Percentiles rank a stretch among this genome's conserved stretches.
phyloP scores from a whole-genome alignment of 2,888 invertebrate species.

The Phyllotreta striolata region DNA sequence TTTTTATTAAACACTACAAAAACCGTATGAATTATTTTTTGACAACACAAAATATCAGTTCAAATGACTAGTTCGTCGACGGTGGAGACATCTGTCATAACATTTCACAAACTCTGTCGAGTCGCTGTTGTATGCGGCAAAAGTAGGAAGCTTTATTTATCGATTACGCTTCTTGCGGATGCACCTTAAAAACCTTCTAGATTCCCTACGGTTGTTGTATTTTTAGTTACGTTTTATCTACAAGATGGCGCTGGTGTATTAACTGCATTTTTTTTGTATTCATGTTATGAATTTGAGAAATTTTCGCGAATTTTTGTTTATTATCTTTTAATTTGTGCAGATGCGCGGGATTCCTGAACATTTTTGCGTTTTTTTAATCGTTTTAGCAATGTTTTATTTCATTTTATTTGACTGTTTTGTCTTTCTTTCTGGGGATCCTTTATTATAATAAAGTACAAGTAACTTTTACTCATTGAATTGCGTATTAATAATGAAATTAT shows the following conservation, averaged over 20 bases:
- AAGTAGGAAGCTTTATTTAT: constrained; percentile 11
- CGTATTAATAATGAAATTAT: too few relatives aligned
- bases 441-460: too few relatives aligned
- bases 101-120: background rate
- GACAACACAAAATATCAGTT: constrained; percentile 61
- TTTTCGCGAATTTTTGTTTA: too few relatives aligned
- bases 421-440: too few relatives aligned
- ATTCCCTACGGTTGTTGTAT: background rate
- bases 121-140: constrained; percentile 13
- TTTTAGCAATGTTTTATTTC: too few relatives aligned
- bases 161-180: constrained; percentile 5
- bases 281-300: too few relatives aligned
- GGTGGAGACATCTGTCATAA: constrained; percentile 49
- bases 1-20: constrained; percentile 48
- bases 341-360: too few relatives aligned
- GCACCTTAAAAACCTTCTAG: constrained; percentile 3
- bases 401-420: too few relatives aligned
- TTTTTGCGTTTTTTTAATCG: too few relatives aligned
- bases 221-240: background rate
- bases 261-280: too few relatives aligned
- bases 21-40: constrained; percentile 57
- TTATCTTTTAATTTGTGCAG: too few relatives aligned
- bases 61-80: constrained; percentile 53
- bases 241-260: background rate
- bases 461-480: too few relatives aligned